Evolutionary conservation across 2,888 invertebrate species (phyloP).

Genomic region (Lasioglossum figueresi): DNA sequence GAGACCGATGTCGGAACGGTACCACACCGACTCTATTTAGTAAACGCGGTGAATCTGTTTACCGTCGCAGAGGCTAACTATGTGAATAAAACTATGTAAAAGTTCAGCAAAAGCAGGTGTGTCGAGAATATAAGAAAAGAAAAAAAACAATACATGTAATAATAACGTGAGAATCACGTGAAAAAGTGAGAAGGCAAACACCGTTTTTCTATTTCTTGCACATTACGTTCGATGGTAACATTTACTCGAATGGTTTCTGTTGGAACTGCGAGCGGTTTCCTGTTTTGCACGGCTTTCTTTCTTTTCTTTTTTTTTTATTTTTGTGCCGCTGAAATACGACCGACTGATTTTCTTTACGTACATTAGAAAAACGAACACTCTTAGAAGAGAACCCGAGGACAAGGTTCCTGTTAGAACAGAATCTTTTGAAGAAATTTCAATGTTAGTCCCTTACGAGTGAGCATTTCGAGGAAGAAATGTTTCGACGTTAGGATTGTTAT

Average conservation of each 20-base stretch:
- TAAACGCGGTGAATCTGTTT: conserved; percentile 45
- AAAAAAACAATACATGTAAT: conserved; percentile 20
- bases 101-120: conserved; percentile 32
- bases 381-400: neutral
- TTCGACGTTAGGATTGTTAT: conserved; percentile 3
- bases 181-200: conserved; percentile 6
- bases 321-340: neutral
- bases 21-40: conserved; percentile 27
- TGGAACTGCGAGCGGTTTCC: conserved; percentile 18
- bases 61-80: conserved; percentile 59
- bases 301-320: neutral
- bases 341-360: neutral
- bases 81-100: conserved; percentile 55
- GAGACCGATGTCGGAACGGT: neutral
- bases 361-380: neutral
- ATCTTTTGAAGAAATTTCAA: neutral
- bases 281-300: conserved; percentile 20
- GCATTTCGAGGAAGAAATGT: conserved; percentile 12
- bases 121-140: conserved; percentile 24
- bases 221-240: conserved; percentile 3
- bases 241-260: neutral
- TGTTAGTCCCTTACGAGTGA: neutral
- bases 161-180: conserved; percentile 31
- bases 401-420: neutral
- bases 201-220: conserved; percentile 29